These are phyloP conservation scores for Diceros bicornis DNA, from an alignment of 2,797 vertebrate genomes.

Conservation along the genomic window DNA sequence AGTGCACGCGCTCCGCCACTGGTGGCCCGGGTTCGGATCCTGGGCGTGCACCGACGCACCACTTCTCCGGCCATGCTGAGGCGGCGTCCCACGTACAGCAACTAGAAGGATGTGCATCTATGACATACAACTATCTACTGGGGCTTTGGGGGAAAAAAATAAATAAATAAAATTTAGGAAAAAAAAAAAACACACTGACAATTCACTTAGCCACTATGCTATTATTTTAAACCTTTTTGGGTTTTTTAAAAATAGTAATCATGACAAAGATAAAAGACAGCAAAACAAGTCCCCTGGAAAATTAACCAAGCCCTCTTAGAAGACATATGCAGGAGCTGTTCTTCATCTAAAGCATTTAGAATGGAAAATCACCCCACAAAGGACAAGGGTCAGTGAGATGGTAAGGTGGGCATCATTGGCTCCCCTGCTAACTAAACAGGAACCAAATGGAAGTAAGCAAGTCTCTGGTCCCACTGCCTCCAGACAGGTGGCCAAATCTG, in stretches of 20 bases:
- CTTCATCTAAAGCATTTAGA: not conserved
- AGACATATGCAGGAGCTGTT: not conserved
- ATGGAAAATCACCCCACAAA: not conserved
- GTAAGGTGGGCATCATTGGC: not conserved
- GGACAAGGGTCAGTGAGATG: not conserved
- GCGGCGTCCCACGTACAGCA: no score
- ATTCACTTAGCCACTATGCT: not conserved
- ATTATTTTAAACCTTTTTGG: conserved; percentile 7
- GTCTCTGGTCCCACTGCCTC: not conserved
- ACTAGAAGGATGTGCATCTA: no score
- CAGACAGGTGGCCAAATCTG: not conserved
- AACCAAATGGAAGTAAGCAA: not conserved
- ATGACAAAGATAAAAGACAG: not conserved
- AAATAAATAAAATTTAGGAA: no score
- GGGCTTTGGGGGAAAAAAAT: no score
- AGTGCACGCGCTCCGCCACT: no score
- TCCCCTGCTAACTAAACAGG: not conserved
- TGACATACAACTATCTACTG: no score
- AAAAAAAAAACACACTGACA: not conserved
- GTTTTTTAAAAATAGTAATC: conserved; percentile 26
- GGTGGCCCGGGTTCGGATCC: no score
- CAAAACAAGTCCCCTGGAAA: not conserved
- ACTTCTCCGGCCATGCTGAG: no score
- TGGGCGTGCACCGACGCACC: no score
- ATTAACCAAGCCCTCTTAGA: not conserved